Evolutionary conservation across 2,797 vertebrate species (phyloP).

Genomic region (Epinephelus coioides): DNA sequence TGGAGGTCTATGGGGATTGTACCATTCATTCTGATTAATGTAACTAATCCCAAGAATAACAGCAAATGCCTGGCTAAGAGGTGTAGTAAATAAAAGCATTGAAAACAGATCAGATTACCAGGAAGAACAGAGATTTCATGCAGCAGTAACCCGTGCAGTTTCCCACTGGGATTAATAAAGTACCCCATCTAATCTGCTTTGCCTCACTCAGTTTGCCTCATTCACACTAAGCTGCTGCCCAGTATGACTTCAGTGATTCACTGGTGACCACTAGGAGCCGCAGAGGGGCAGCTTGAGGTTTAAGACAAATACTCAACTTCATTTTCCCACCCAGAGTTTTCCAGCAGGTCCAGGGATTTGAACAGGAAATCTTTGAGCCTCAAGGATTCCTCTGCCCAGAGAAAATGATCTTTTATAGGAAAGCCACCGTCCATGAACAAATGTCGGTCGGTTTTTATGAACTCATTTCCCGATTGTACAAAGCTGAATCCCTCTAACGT

Average conservation of each 20-base stretch:
- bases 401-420: conserved; percentile 21
- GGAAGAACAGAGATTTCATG: not conserved
- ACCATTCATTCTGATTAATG: too few relatives aligned
- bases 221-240: conserved; percentile 20
- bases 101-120: not conserved
- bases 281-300: conserved; percentile 43
- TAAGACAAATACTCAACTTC: conserved; percentile 37
- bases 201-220: conserved; percentile 12
- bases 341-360: conserved; percentile 29
- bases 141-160: not conserved
- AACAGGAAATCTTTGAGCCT: conserved; percentile 49
- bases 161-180: too few relatives aligned
- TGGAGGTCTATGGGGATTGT: too few relatives aligned
- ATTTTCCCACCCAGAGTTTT: conserved; percentile 50
- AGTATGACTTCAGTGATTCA: conserved; percentile 1
- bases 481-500: conserved; percentile 5
- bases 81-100: not conserved
- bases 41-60: not conserved
- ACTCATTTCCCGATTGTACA: conserved; percentile 10
- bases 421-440: conserved; percentile 21
- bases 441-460: conserved; percentile 23
- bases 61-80: not conserved
- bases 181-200: not conserved
- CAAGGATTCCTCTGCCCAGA: conserved; percentile 15
- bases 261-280: conserved; percentile 25